Percentiles rank a stretch among this genome's conserved stretches.
phyloP scores from a whole-genome alignment of 1,140 invertebrate species.

The Saxidomus purpurata region DNA sequence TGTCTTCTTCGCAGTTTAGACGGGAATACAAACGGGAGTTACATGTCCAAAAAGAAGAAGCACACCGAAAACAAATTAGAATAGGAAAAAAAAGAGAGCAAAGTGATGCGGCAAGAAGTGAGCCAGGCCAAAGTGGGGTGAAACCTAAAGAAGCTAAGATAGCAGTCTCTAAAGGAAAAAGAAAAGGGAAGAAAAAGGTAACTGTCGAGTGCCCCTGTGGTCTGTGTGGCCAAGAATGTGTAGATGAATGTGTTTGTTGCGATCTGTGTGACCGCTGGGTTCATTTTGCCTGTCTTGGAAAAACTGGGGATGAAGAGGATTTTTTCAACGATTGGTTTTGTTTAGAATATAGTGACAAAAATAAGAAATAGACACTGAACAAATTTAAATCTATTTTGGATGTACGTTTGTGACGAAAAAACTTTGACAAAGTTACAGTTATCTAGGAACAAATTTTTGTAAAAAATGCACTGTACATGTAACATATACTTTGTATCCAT shows the following conservation, averaged over 20 bases:
- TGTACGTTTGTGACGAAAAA: too few species aligned
- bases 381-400: too few species aligned
- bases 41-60: conserved; percentile 38
- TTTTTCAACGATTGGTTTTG: not conserved
- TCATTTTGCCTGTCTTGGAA: not conserved
- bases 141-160: too few species aligned
- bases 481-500: too few species aligned
- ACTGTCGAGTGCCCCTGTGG: conserved; percentile 26
- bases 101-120: too few species aligned
- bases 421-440: too few species aligned
- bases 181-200: not conserved
- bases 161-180: too few species aligned
- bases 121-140: too few species aligned
- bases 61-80: conserved; percentile 46
- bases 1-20: conserved; percentile 40
- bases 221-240: conserved; percentile 26
- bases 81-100: conserved; percentile 22
- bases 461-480: too few species aligned
- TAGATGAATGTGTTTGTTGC: conserved; percentile 41
- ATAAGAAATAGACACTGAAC: too few species aligned
- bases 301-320: not conserved
- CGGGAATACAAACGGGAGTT: conserved; percentile 40
- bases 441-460: too few species aligned
- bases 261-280: conserved; percentile 34
- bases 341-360: too few species aligned